Evolutionary conservation across 2,888 invertebrate genomes (phyloP), one percentile per base, ranked within the genome.

Genomic region (Acleris holmiana): DNA sequence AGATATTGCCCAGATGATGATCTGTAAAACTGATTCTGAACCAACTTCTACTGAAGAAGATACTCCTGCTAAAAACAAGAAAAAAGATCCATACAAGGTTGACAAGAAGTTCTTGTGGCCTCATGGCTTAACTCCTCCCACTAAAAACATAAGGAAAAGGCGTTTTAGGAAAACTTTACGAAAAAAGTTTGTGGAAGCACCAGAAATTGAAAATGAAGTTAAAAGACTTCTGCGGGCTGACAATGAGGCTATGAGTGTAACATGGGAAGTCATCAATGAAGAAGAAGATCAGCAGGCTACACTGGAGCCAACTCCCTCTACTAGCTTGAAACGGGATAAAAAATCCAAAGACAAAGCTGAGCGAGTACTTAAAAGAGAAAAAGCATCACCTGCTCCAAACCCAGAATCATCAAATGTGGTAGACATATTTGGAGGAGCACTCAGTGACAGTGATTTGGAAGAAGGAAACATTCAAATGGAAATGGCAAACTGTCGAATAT

Each of bases 131-230:
- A 98, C 99, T 3, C 98, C 99, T 0, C 99, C 99, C 0, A 93
- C 98, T 65, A 99, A 99, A 85, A 99, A 99, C 89, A 97, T 98
- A 0, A 94, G 99, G 10, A 97, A 97, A 73, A 94, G 98, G 61
- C 94, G 99, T 65, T 99, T 99, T 79, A 94, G 99, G 41, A 99
- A 99, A 91, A 99, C 98, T 0, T 85, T 99, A 29, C 98, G 98
- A 83, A 99, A 99, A 85, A 99, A 99, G 88, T 98, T 97, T 88
- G 97, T 98, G 1, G 99, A 99, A 88, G 98, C 98, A 23, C 99
- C 99, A 0, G 99, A 99, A 91, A 98, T 99, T 70, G 99, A 99
- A 82, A 99, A 99, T 83, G 99, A 99, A 92, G 98, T 99, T 0
- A 98, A 99, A 83, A 93, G 98, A 46, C 89, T 99, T 61, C 91